Evolutionary conservation across 2,797 vertebrate genomes (phyloP), one percentile per base, ranked within the genome.

Genomic region (Streptopelia turtur): DNA sequence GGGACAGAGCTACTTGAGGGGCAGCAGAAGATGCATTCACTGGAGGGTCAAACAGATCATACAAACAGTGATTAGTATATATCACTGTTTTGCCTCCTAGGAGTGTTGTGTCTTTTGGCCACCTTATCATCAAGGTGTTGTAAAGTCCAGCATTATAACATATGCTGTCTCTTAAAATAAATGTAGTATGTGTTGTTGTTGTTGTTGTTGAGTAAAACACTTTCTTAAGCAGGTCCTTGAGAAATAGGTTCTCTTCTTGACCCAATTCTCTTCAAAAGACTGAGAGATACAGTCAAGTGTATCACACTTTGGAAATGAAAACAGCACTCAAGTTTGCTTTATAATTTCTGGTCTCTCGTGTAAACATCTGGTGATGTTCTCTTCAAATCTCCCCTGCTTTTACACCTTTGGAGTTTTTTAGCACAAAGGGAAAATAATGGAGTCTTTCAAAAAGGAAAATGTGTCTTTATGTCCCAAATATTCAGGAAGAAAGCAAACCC

Each of bases 151-250:
- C 50, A 56, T 47, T 90, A 52, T 68, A 90, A 66, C 24, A 35
- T 24, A 69, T 0, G 0, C 41, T 71, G 31, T 31, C 70, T 75
- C 72, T 68, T 93, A 90, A 84, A 91, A 70, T 57, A 71, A 77
- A 60, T 56, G 43, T 13, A 47, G 28, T 77, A 31, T 41, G 65
- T 93, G 9, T 65, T n/a, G n/a, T n/a, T n/a, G 57, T 75, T 80
- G 59, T 8, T 77, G 22, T 10, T 61, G 25, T 68, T 87, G 69
- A 75, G 37, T 49, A 87, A 94, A 93, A 88, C 2, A n/a, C 17
- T 43, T 89, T 93, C 84, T 53, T 78, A 90, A 95, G 56, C 50
- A 89, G 78, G 55, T 94, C 87, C 87, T 95, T 93, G 72, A 94
- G 81, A 95, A 92, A 93, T 64, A 39, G n/a, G 16, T 95, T 60